phyloP scores from a whole-genome alignment of 2,888 invertebrate genomes.

The Ametastegia equiseti region DNA sequence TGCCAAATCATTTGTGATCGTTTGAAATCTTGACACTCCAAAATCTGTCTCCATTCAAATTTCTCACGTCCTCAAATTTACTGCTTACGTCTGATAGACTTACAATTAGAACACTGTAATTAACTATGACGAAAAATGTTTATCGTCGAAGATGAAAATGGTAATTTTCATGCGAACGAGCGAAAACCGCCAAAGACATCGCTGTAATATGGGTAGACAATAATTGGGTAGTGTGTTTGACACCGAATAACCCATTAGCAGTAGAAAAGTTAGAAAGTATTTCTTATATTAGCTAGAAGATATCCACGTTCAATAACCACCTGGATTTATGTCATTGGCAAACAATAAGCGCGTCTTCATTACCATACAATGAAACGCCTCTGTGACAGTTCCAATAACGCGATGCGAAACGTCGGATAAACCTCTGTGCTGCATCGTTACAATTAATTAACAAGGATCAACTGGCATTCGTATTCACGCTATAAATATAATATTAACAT shows the following conservation, averaged over 20 bases:
- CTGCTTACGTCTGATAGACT: too few species aligned
- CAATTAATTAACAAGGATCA: constrained; percentile 54
- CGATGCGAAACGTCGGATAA: constrained; percentile 49
- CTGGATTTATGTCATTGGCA: background rate
- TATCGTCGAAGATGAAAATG: too few species aligned
- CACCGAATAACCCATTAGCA: background rate
- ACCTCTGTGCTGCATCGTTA: constrained; percentile 57
- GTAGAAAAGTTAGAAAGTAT: background rate
- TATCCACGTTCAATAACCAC: background rate
- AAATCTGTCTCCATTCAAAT: too few species aligned
- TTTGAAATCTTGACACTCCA: background rate
- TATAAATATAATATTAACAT: too few species aligned
- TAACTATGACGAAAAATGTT: too few species aligned
- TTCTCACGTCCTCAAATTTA: too few species aligned
- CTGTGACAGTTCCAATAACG: constrained; percentile 56
- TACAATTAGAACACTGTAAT: too few species aligned
- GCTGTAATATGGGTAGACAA: too few species aligned
- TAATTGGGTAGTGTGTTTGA: background rate
- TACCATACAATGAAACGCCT: constrained; percentile 52
- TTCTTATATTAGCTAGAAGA: background rate
- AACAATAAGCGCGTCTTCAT: background rate
- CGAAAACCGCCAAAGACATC: too few species aligned
- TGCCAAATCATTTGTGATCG: too few species aligned
- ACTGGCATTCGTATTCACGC: background rate
- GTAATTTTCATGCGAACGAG: too few species aligned